Evolutionary conservation across 2,797 vertebrate species (phyloP).

Genomic region (Lagorchestes hirsutus): DNA sequence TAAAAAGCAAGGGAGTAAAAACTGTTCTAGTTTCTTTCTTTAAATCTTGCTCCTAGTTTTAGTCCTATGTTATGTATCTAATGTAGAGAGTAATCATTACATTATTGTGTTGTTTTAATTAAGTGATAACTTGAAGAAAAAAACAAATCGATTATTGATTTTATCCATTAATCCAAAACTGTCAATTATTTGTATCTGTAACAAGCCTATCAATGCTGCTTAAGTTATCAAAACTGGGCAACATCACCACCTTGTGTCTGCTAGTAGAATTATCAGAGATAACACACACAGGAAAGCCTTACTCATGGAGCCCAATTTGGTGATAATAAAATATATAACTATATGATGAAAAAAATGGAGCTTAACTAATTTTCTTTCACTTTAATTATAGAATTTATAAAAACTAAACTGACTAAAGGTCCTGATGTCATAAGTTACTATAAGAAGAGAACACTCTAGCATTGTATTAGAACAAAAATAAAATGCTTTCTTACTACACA

Average conservation of each 20-base stretch:
- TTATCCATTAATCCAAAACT: neutral
- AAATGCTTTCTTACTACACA: neutral
- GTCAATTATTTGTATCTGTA: neutral
- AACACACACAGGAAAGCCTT: neutral
- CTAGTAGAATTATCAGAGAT: neutral
- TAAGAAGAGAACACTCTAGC: neutral
- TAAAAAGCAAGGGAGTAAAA: slow-evolving; percentile 26
- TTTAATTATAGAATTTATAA: neutral
- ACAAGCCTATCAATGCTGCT: neutral
- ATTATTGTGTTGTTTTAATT: neutral
- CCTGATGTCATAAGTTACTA: neutral
- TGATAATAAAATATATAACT: neutral
- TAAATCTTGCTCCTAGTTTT: slow-evolving; percentile 66
- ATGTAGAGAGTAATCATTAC: neutral
- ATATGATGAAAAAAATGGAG: neutral
- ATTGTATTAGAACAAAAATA: neutral
- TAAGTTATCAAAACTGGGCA: neutral
- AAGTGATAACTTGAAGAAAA: neutral
- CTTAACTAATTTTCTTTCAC: neutral
- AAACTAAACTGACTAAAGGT: neutral
- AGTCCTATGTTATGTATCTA: neutral
- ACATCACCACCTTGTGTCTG: neutral
- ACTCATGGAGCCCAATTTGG: neutral
- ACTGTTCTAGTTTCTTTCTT: slow-evolving; percentile 34
- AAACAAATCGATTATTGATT: neutral